Evolutionary conservation across 1,140 invertebrate genomes (phyloP).

Genomic region (Drosophila pseudoobscura): DNA sequence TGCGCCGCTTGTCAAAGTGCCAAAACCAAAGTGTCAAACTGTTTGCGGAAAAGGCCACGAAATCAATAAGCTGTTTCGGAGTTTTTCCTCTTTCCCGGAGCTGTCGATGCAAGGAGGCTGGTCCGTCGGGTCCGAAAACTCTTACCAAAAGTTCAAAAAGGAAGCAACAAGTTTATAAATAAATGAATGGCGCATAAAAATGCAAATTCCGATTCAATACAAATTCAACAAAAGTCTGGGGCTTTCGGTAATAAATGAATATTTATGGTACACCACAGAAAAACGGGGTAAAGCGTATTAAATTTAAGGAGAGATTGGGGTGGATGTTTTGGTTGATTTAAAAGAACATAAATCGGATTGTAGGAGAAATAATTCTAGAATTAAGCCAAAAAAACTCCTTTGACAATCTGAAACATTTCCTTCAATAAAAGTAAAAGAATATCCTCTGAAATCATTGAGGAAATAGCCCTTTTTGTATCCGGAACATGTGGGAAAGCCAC

Average conservation of each 20-base stretch:
- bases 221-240: slow-evolving; percentile 44
- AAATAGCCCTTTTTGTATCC: too few relatives aligned
- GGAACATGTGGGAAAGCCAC: too few relatives aligned
- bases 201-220: slow-evolving; percentile 36
- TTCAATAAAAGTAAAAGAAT: too few relatives aligned
- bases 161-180: slow-evolving; percentile 64
- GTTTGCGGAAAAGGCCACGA: slow-evolving; percentile 50
- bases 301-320: slow-evolving; percentile 1
- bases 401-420: too few relatives aligned
- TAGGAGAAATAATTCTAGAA: too few relatives aligned
- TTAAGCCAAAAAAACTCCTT: too few relatives aligned
- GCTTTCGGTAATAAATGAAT: slow-evolving; percentile 35
- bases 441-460: too few relatives aligned
- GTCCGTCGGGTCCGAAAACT: too few relatives aligned
- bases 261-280: slow-evolving; percentile 24
- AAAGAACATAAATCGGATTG: too few relatives aligned
- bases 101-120: neutral
- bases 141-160: slow-evolving; percentile 10
- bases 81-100: slow-evolving; percentile 18
- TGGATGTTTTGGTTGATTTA: neutral
- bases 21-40: slow-evolving; percentile 60
- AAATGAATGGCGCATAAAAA: slow-evolving; percentile 17
- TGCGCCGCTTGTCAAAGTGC: slow-evolving; percentile 63
- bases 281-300: slow-evolving; percentile 21
- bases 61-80: slow-evolving; percentile 65